Base-by-base conservation (phyloP, 2,797 vertebrate species). In the Megaceryle alcyon region DNA sequence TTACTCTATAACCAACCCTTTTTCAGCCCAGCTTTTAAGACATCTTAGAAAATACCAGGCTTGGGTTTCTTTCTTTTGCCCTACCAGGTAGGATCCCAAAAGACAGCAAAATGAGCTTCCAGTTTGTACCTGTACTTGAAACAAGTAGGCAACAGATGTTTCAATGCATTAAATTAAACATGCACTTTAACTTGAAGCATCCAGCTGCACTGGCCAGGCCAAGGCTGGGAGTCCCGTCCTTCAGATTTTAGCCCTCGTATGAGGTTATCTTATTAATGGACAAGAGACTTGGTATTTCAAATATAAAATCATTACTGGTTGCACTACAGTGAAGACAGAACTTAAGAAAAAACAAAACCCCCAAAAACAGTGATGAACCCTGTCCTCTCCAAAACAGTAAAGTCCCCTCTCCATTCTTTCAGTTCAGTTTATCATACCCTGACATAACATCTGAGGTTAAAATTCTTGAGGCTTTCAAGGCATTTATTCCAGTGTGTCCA, bases 391-490 rank as follows among this genome's bases (percentile, higher is more conserved):
- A 10, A 23, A 71, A 20, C 10, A 21, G 39, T 53, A 0, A 31
- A 68, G 75, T 35, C 31, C 33, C 22, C 9, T 29, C 68, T 81
- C 49, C 5, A 3, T 82, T 84, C 28, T 68, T 90, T 65, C 81
- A 54, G 31, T 29, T 66, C 26, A 64, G 16, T 70, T 77, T 54
- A 71, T 53, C 49, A 54, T 31, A 82, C 2, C 60, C 64, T 82
- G 77, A 88, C 44, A 57, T 53, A 92, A 92, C 60, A 93, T 31
- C 39, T 54, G 66, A 93, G 48, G 59, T 93, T 79, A 54, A 37
- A 78, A 86, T 33, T 60, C 57, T 90, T 37, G 56, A 92, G 56
- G 31, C 60, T 95, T 92, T 90, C 78, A 86, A 90, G 49, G 56
- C 49, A 75, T 73, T 95, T 90, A 80, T 82, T 86, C 43, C 44